These are phyloP conservation scores for Falco biarmicus DNA, from an alignment of 2,797 vertebrate species.

Conservation along the genomic window DNA sequence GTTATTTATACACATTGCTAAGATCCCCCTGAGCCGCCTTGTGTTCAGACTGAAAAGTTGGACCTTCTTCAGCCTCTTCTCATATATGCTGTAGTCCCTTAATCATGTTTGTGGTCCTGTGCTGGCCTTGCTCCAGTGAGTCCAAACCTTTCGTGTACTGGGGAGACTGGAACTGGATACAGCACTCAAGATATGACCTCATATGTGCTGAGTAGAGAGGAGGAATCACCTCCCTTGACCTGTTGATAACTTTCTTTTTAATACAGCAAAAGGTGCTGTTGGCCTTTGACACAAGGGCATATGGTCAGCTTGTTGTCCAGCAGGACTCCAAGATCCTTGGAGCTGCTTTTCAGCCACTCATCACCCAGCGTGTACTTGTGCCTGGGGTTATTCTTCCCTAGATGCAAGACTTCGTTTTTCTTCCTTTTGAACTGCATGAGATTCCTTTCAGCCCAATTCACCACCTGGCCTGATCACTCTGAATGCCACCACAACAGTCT, in stretches of 20 bases:
- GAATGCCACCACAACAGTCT: not conserved
- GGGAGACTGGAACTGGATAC: not conserved
- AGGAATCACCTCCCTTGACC: not conserved
- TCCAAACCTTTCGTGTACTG: not conserved
- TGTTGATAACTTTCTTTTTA: not conserved
- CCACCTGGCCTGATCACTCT: not conserved
- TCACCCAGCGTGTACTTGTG: not conserved
- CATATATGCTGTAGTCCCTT: not conserved
- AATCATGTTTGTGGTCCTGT: not conserved
- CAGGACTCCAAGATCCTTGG: not conserved
- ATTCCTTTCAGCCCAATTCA: not conserved
- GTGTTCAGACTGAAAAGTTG: not conserved
- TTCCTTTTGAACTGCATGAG: not conserved
- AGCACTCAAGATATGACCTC: not conserved
- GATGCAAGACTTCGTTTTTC: not conserved
- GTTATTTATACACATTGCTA: no score
- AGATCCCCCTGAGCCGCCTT: not conserved
- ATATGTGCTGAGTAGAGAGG: not conserved
- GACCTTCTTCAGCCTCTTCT: not conserved
- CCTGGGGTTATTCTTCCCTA: not conserved
- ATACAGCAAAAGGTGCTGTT: not conserved
- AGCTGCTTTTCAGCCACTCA: not conserved
- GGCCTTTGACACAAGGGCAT: not conserved
- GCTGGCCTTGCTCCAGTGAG: not conserved
- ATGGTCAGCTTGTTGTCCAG: not conserved